A percentile compares a stretch with the other conserved stretches of the same genome.
phyloP scores from a whole-genome alignment of 2,888 invertebrate genomes.

The Ophion ellenae region DNA sequence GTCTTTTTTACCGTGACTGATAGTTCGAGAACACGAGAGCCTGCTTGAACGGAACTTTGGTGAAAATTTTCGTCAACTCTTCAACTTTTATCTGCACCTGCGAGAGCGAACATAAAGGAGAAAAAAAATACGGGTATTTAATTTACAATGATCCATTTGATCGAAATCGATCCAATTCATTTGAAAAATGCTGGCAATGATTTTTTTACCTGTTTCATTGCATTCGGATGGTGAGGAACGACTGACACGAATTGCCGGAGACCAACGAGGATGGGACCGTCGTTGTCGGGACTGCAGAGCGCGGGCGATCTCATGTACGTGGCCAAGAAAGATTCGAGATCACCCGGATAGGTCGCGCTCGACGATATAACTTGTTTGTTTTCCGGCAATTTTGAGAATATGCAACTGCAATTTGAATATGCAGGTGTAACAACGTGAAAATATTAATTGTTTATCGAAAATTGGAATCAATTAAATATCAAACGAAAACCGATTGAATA shows the following conservation, averaged over 20 bases:
- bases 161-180: background rate
- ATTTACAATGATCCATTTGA: background rate
- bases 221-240: slow-evolving; percentile 87
- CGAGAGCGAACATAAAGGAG: background rate
- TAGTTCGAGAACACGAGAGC: slow-evolving; percentile 96
- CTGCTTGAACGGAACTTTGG: slow-evolving; percentile 92
- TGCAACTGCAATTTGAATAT: slow-evolving; percentile 85
- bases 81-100: slow-evolving; percentile 86
- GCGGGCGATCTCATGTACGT: slow-evolving; percentile 92
- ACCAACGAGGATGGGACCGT: slow-evolving; percentile 90
- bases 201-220: slow-evolving; percentile 87
- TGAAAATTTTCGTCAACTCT: slow-evolving; percentile 88
- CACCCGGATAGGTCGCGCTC: slow-evolving; percentile 96
- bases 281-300: slow-evolving; percentile 89
- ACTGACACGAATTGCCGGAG: slow-evolving; percentile 90
- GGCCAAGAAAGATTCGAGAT: slow-evolving; percentile 89
- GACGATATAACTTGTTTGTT: slow-evolving; percentile 95
- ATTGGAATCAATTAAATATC: too few relatives aligned
- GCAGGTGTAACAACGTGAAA: too few relatives aligned
- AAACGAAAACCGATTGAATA: too few relatives aligned
- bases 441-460: too few relatives aligned
- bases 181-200: background rate
- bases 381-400: slow-evolving; percentile 89
- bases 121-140: slow-evolving; percentile 1
- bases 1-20: slow-evolving; percentile 86